Base-by-base conservation (phyloP, 2,113 vertebrate species). In the Pyrgilauda ruficollis region DNA sequence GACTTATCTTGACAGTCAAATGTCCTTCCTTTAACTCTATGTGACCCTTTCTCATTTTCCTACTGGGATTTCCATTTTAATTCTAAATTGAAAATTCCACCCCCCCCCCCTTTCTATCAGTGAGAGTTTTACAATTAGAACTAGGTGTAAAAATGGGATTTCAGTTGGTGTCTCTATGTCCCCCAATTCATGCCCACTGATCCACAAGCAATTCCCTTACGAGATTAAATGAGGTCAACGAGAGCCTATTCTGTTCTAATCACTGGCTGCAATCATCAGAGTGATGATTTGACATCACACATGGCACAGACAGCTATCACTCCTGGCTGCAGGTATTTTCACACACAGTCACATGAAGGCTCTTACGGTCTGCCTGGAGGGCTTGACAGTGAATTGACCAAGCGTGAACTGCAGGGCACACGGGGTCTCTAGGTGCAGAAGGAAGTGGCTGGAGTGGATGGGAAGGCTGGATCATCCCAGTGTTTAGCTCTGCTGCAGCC, bases 41-140 rank as follows among this genome's bases (percentile, higher is more conserved):
- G 2, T 46, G 55, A 73, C 15, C 4, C 19, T 59, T 77, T 66
- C 44, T 62, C 23, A 43, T 77, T 88, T 69, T 86, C 26, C 52
- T 49, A 28, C 7, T n/a, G 13, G 7, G 8, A 82, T 75, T 91
- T 93, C 7, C 13, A 53, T 37, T 70, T 96, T 33, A 37, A 72
- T 21, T 79, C 87, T 62, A 61, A 93, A 82, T 3, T 35, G 23
- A 30, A 70, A 73, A 37, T 75, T 47, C 7, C 1, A 9, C 8
- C 10, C 12, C 1, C 2, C 1, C 2, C 9, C 7, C 9, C 4
- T 8, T 84, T 69, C n/a, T 39, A 17, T 43, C 35, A 74, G 13
- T 63, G 24, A 62, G 62, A 92, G 16, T 92, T 92, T 77, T 84
- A 12, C 24, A 62, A 58, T 44, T 75, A 72, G 31, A 10, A n/a